A percentile compares a stretch with the other conserved stretches of the same genome.
Conservation (phyloP, 1,140 invertebrate genomes). For the Leptonema lineaticorne region DNA sequence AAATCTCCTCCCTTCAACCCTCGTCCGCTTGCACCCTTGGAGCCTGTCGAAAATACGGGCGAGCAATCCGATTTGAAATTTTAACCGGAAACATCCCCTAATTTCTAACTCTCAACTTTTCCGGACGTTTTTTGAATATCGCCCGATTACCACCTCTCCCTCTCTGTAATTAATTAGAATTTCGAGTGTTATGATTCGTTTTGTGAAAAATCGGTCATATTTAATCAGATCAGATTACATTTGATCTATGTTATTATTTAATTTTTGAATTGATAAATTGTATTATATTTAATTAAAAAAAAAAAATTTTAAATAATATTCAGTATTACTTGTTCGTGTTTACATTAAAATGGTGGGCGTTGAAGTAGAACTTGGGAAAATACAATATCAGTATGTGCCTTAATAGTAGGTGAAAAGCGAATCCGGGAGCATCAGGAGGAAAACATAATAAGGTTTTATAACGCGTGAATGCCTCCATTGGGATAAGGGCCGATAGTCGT, state of each 20-base stretch:
- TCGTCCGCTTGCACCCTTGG: no score
- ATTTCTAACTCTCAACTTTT: no score
- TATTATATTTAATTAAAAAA: no score
- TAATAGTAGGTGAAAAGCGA: background rate
- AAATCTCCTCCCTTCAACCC: background rate
- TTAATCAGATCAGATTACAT: no score
- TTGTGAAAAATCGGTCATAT: background rate
- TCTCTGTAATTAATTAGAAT: background rate
- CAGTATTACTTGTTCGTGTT: no score
- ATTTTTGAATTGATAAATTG: no score
- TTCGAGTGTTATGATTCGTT: background rate
- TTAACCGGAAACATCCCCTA: background rate
- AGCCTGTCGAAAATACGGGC: background rate
- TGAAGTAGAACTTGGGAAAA: no score
- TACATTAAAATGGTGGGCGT: no score
- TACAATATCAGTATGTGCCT: no score
- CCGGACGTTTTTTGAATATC: no score
- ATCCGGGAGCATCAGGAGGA: slow-evolving; percentile 3
- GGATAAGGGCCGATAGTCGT: slow-evolving; percentile 5
- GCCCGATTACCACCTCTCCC: background rate
- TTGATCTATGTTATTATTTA: no score
- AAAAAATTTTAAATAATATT: no score
- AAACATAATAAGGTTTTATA: slow-evolving; percentile 33
- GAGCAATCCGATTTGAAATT: background rate
- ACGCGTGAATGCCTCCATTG: slow-evolving; percentile 25